Conservation (phyloP, 2,888 invertebrate species). For the Patella ulyssiponensis region DNA sequence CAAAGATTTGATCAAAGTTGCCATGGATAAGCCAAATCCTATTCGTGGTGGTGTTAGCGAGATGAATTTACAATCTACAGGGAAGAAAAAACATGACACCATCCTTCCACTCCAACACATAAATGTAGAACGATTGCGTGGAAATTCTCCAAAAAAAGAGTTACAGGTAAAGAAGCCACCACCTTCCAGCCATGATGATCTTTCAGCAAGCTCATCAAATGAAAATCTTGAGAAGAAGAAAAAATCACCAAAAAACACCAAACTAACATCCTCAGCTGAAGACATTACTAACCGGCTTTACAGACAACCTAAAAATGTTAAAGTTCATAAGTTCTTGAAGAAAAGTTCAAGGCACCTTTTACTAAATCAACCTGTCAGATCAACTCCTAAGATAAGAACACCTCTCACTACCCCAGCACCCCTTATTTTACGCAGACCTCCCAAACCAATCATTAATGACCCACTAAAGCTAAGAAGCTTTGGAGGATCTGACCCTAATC, state of each 20-base stretch:
- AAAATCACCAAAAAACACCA: slow-evolving; percentile 27
- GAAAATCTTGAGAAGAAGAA: slow-evolving; percentile 37
- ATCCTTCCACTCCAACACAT: not conserved
- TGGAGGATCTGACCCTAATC: slow-evolving; percentile 29
- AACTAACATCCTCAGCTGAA: slow-evolving; percentile 30
- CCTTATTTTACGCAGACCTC: slow-evolving; percentile 14
- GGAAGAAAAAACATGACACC: not conserved
- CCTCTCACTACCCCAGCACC: slow-evolving; percentile 13
- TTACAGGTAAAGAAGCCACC: not conserved
- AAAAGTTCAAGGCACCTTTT: not conserved
- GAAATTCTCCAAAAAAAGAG: not conserved
- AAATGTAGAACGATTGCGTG: slow-evolving; percentile 2
- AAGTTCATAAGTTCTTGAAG: not conserved
- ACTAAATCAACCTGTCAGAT: not conserved
- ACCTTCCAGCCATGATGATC: not conserved
- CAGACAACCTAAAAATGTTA: slow-evolving; percentile 33
- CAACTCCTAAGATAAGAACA: slow-evolving; percentile 21
- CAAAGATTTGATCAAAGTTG: slow-evolving; percentile 53
- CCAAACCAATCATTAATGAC: slow-evolving; percentile 5
- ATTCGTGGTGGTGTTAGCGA: slow-evolving; percentile 56
- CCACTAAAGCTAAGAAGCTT: slow-evolving; percentile 14
- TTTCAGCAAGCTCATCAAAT: not conserved
- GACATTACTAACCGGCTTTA: slow-evolving; percentile 57
- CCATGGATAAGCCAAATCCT: slow-evolving; percentile 46
- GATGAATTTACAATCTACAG: slow-evolving; percentile 30